Percentiles rank a stretch among this genome's conserved stretches.
Conservation (phyloP, 92 coral and sea anemone species). For the Heteractis magnifica region DNA sequence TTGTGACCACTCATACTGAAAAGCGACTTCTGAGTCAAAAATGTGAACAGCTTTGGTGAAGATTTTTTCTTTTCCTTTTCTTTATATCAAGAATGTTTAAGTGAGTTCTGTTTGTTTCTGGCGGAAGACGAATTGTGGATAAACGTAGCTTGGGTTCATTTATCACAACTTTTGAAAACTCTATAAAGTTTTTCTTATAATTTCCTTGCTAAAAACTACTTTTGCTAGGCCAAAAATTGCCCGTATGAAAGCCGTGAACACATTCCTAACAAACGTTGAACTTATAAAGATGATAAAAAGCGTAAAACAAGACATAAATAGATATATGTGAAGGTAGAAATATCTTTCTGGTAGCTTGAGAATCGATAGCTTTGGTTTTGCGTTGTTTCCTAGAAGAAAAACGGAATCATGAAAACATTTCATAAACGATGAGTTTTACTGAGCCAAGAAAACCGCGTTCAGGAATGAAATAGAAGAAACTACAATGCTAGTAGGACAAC, state of each 20-base stretch:
- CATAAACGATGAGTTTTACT: too few species aligned
- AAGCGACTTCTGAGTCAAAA: too few species aligned
- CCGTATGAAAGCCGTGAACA: neutral
- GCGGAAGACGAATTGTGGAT: too few species aligned
- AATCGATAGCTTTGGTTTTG: slow-evolving; percentile 5
- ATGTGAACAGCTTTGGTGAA: too few species aligned
- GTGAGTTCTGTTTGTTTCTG: too few species aligned
- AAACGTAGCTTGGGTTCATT: too few species aligned
- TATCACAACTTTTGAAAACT: neutral
- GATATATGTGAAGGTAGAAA: slow-evolving; percentile 7
- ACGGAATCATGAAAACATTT: neutral
- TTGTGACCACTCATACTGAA: too few species aligned
- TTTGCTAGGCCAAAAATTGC: neutral
- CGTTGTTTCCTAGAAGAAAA: slow-evolving; percentile 10
- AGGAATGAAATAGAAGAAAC: neutral
- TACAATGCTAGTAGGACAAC: neutral
- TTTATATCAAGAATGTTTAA: too few species aligned
- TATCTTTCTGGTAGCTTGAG: slow-evolving; percentile 37
- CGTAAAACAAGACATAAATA: neutral
- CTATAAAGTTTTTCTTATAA: neutral
- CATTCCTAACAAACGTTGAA: neutral
- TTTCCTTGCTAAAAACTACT: neutral
- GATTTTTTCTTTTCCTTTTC: too few species aligned
- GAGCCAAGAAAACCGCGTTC: too few species aligned
- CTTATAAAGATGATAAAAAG: slow-evolving; percentile 1